A percentile compares a stretch with the other conserved stretches of the same genome.
These are phyloP conservation scores for Onthophagus taurus DNA, from an alignment of 1,140 invertebrate genomes.

Conservation along the genomic window DNA sequence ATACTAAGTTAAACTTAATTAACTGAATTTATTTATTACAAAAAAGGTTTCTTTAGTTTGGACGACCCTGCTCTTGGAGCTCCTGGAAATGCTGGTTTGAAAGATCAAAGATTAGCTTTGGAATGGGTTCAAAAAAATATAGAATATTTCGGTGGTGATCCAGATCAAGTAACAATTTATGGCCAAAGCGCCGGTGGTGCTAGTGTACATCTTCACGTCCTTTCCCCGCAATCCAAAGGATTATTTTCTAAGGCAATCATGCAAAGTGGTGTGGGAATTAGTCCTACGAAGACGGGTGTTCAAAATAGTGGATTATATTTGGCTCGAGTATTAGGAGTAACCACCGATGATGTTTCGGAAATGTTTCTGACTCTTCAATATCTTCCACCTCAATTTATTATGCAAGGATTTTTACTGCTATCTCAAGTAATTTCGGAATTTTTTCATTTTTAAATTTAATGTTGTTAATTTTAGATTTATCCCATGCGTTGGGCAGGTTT, in stretches of 20 bases:
- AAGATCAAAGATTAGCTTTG: conserved; percentile 5
- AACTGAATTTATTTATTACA: too few species aligned
- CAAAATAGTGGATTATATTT: conserved; percentile 7
- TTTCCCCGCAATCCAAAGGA: too few species aligned
- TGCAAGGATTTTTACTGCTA: too few species aligned
- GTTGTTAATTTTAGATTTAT: too few species aligned
- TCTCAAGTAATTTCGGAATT: too few species aligned
- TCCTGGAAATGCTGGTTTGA: conserved; percentile 3
- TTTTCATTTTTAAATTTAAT: too few species aligned
- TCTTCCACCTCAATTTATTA: too few species aligned
- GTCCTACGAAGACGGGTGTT: conserved; percentile 1
- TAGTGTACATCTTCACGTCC: too few species aligned
- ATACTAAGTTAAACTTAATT: too few species aligned
- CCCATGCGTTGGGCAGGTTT: conserved; percentile 3
- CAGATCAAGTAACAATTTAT: too few species aligned
- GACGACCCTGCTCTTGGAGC: not conserved
- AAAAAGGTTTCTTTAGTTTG: conserved; percentile 7
- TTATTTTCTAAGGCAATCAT: conserved; percentile 3
- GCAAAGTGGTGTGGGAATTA: conserved; percentile 4
- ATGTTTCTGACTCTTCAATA: too few species aligned
- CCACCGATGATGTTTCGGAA: not conserved
- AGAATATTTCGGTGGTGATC: conserved; percentile 5
- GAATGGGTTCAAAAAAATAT: conserved; percentile 8
- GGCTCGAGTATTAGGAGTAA: not conserved
- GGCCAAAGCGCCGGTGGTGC: too few species aligned